phyloP scores from a whole-genome alignment of 2,797 vertebrate genomes.

The Falco rusticolus region DNA sequence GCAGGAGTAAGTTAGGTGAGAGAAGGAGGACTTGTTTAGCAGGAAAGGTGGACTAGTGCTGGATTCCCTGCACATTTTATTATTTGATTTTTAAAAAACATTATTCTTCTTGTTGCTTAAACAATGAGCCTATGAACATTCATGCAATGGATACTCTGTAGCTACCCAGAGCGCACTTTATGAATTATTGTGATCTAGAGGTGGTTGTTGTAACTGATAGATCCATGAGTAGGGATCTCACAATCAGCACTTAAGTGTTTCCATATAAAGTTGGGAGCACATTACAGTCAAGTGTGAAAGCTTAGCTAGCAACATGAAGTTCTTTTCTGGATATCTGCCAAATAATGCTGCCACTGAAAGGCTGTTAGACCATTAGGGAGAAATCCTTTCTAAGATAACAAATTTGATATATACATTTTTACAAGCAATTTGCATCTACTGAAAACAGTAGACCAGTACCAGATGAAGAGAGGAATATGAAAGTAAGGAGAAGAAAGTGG shows the following conservation, averaged over 20 bases:
- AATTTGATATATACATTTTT: not conserved
- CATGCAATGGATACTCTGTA: not conserved
- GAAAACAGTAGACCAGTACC: not conserved
- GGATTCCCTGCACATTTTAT: not conserved
- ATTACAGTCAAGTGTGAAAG: not conserved
- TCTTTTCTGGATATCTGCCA: not conserved
- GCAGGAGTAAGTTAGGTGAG: not conserved
- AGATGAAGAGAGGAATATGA: not conserved
- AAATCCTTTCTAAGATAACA: not conserved
- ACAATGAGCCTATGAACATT: not conserved
- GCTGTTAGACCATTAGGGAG: not conserved
- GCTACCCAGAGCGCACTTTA: not conserved
- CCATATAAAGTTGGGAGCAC: not conserved
- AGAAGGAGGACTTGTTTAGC: not conserved
- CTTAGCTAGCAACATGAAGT: not conserved
- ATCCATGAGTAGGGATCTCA: not conserved
- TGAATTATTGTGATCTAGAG: not conserved
- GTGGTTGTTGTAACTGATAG: not conserved
- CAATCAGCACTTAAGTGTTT: not conserved
- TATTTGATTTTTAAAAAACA: not conserved
- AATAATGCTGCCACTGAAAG: not conserved
- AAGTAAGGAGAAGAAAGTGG: not conserved
- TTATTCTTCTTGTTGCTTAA: not conserved
- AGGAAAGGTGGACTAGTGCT: not conserved
- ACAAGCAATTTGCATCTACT: not conserved